These are phyloP conservation scores for Agonopterix heracliana DNA, from an alignment of 2,888 invertebrate genomes.

Conservation along the genomic window DNA sequence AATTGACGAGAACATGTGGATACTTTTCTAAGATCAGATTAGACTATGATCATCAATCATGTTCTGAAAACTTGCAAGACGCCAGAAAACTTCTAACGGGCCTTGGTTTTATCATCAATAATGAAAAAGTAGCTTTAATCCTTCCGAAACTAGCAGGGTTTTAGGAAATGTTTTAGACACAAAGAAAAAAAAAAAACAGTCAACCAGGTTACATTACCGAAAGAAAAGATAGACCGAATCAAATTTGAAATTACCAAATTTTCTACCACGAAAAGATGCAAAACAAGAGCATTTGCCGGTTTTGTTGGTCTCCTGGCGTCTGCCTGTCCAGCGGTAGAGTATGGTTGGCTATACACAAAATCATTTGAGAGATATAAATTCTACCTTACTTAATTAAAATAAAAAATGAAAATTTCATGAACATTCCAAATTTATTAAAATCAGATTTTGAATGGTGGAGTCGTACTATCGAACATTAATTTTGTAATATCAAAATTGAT, in stretches of 20 bases:
- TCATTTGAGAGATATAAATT: conserved; percentile 1
- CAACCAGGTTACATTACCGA: background rate
- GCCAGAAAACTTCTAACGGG: background rate
- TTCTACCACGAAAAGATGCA: background rate
- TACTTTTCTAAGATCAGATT: conserved; percentile 11
- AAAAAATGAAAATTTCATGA: conserved; percentile 12
- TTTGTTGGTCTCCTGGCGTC: conserved; percentile 5
- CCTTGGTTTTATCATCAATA: conserved; percentile 7
- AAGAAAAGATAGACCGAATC: background rate
- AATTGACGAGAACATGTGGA: conserved; percentile 3
- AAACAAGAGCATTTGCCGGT: conserved; percentile 16
- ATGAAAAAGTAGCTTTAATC: conserved; percentile 2
- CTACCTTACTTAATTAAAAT: background rate
- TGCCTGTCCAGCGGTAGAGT: background rate
- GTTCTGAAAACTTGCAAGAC: background rate
- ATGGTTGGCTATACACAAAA: conserved; percentile 1
- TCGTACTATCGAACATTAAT: conserved; percentile 4
- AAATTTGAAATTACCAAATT: background rate
- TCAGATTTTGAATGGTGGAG: conserved; percentile 18
- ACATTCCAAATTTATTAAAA: conserved; percentile 5
- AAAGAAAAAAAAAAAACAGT: too few relatives aligned
- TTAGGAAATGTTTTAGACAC: conserved; percentile 1
- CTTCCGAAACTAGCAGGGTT: background rate
- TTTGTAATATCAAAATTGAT: conserved; percentile 8
- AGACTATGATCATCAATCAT: background rate